Conservation (phyloP, 2,888 invertebrate species). For the Phymatocera aterrima region DNA sequence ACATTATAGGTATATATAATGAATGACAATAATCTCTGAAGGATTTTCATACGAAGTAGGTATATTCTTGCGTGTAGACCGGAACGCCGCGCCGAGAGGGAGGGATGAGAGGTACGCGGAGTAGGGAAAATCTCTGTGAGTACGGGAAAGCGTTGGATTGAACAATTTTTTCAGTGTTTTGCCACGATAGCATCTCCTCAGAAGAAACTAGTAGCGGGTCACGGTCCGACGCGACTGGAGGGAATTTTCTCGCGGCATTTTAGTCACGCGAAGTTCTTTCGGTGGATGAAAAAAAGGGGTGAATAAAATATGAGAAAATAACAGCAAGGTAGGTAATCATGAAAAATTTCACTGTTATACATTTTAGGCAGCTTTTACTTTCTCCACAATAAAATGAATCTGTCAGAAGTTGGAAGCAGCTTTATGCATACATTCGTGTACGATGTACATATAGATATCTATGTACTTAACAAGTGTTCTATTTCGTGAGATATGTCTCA, state of each 20-base stretch:
- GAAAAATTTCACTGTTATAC: not conserved
- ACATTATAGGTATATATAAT: too few relatives aligned
- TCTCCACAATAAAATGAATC: too few relatives aligned
- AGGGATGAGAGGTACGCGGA: not conserved
- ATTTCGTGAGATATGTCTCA: not conserved
- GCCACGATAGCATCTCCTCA: conserved; percentile 17
- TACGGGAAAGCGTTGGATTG: not conserved
- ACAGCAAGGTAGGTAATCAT: not conserved
- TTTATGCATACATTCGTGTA: too few relatives aligned
- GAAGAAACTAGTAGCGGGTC: not conserved
- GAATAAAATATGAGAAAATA: conserved; percentile 37
- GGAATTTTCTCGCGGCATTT: not conserved
- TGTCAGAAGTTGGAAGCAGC: too few relatives aligned
- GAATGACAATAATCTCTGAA: too few relatives aligned
- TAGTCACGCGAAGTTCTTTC: not conserved
- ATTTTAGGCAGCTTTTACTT: too few relatives aligned
- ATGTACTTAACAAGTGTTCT: conserved; percentile 6
- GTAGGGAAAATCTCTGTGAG: not conserved
- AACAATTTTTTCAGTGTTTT: not conserved
- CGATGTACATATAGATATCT: too few relatives aligned
- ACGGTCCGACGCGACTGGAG: too few relatives aligned
- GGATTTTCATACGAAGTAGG: too few relatives aligned
- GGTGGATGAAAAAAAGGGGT: not conserved
- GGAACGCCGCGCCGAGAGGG: too few relatives aligned
- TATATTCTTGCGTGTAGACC: too few relatives aligned